phyloP scores from a whole-genome alignment of 2,797 vertebrate genomes.

The Fistularia commersonii region DNA sequence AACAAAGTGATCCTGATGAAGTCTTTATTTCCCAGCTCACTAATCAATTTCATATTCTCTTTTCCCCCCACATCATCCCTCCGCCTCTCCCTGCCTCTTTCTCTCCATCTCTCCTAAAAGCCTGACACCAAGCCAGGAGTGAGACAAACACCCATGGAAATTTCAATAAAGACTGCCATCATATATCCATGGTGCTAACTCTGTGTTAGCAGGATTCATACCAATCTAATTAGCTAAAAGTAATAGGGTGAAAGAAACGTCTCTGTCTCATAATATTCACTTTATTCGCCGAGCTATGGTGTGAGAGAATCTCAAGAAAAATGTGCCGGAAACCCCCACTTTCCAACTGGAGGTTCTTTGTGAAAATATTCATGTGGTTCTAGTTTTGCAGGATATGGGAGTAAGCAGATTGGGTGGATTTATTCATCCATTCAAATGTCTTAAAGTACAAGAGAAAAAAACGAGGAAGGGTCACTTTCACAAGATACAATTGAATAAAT shows the following conservation, averaged over 20 bases:
- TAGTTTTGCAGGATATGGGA: conserved; percentile 27
- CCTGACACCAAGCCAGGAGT: conserved; percentile 59
- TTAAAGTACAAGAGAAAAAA: conserved; percentile 15
- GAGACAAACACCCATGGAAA: conserved; percentile 68
- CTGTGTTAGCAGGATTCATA: conserved; percentile 49
- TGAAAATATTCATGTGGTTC: conserved; percentile 48
- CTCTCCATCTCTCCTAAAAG: conserved; percentile 51
- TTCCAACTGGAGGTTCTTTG: conserved; percentile 36
- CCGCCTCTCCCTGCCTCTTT: conserved; percentile 33
- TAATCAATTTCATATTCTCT: conserved; percentile 70
- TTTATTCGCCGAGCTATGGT: conserved; percentile 31
- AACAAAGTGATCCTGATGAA: conserved; percentile 69
- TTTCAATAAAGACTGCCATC: conserved; percentile 61
- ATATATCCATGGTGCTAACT: conserved; percentile 50
- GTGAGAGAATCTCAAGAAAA: conserved; percentile 16
- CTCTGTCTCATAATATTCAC: conserved; percentile 34
- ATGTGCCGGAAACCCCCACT: neutral
- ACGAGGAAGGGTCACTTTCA: conserved; percentile 26
- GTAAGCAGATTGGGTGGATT: conserved; percentile 35
- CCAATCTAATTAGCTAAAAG: conserved; percentile 63
- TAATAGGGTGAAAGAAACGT: conserved; percentile 38
- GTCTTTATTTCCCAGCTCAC: conserved; percentile 69
- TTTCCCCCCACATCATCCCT: conserved; percentile 10
- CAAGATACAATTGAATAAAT: conserved; percentile 33
- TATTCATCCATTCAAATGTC: conserved; percentile 60